Evolutionary conservation across 2,113 vertebrate genomes (phyloP), one percentile per base, ranked within the genome.

Genomic region (Formicarius rufipectus): DNA sequence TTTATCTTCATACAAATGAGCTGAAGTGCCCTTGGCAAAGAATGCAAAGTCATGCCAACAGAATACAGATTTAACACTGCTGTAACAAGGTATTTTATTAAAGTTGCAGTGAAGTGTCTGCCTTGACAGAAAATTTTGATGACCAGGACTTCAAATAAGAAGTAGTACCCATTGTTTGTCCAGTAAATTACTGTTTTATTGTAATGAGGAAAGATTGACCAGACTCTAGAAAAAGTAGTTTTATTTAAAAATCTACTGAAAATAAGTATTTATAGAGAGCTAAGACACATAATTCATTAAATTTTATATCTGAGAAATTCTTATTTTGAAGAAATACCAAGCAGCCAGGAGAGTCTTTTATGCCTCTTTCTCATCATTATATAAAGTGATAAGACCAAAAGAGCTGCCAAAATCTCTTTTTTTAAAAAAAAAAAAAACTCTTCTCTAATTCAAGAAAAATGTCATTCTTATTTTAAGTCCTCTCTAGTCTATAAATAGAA

Each of bases 1-100:
- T 97, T 93, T 94, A 85, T 95, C 82, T 86, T 97, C 95, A 96
- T 91, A 94, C 68, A 93, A 96, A 97, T 97, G 76, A 96, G 79
- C 40, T 85, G 72, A 95, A 93, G 47, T 94, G 89, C 88, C 90
- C 83, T 96, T 97, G 95, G 91, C 87, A 94, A 85, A 92, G 90
- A 92, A 96, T 89, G 71, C 86, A 87, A 88, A 96, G 71, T 86
- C 83, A 87, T 85, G 75, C 52, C 64, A 90, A 23, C 71, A 71
- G 79, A 96, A 96, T 95, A 76, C 88, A 90, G 52, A 96, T 90
- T 96, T 84, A 75, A 86, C 60, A 44, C 40, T 79, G 62, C 42
- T 85, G 42, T 84, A 90, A 55, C 73, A 76, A 89, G 50, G 33
- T 84, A 55, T 77, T 95, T 87, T 93, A 87, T 93, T 90, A 93